These are phyloP conservation scores for Nezara viridula DNA, from an alignment of 2,888 invertebrate species.

Conservation along the genomic window DNA sequence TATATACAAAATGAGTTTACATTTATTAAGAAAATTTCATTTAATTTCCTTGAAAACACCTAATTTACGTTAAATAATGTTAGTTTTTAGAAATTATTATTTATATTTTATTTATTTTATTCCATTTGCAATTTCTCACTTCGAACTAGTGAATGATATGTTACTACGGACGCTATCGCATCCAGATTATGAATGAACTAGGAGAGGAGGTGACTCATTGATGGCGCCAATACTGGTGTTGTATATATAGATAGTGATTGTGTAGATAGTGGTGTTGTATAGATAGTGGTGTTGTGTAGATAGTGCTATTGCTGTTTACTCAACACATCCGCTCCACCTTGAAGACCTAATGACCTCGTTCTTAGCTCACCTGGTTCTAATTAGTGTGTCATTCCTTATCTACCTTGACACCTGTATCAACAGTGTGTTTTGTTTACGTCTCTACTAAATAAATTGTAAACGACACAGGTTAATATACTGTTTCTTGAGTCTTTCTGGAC, in stretches of 20 bases:
- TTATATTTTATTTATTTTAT: too few relatives aligned
- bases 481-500: neutral
- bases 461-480: neutral
- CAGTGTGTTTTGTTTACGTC: neutral
- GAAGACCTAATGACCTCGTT: neutral
- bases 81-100: too few relatives aligned
- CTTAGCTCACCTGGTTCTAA: neutral
- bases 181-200: too few relatives aligned
- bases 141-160: too few relatives aligned
- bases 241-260: neutral
- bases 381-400: slow-evolving; percentile 1
- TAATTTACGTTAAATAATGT: too few relatives aligned
- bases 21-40: too few relatives aligned
- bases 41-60: too few relatives aligned
- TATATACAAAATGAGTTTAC: too few relatives aligned
- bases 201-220: neutral
- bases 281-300: neutral
- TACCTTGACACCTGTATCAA: neutral
- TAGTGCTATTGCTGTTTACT: neutral
- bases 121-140: too few relatives aligned
- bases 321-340: neutral
- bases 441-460: neutral
- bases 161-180: too few relatives aligned
- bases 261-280: slow-evolving; percentile 20
- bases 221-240: neutral